Evolutionary conservation across 2,797 vertebrate species (phyloP).

Genomic region (Sebastes hubbsi): DNA sequence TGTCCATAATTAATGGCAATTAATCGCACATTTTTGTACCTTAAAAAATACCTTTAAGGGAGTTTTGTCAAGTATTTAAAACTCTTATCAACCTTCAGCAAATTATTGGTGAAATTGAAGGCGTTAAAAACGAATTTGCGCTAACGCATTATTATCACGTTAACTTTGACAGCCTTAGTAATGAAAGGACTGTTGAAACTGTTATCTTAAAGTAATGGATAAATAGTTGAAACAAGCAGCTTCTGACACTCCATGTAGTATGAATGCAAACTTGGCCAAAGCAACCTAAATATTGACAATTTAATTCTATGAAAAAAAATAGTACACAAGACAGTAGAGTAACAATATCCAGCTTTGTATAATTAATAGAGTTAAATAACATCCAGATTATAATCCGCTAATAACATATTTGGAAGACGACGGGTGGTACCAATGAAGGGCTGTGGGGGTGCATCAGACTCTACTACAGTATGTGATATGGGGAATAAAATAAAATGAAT

Average conservation of each 20-base stretch:
- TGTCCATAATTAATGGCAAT: rapidly evolving
- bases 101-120: too few relatives aligned
- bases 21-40: too few relatives aligned
- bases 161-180: too few relatives aligned
- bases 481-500: not conserved
- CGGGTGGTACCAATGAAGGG: not conserved
- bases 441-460: not conserved
- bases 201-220: not conserved
- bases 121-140: too few relatives aligned
- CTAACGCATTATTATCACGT: too few relatives aligned
- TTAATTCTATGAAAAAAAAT: not conserved
- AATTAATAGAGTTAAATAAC: not conserved
- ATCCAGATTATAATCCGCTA: not conserved
- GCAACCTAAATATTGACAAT: not conserved
- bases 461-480: not conserved
- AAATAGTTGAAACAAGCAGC: rapidly evolving
- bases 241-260: not conserved
- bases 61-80: too few relatives aligned
- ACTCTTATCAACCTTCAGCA: rapidly evolving
- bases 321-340: not conserved
- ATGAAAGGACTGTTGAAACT: too few relatives aligned
- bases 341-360: not conserved
- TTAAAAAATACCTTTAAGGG: too few relatives aligned
- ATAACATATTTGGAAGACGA: not conserved
- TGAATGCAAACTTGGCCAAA: not conserved